phyloP scores from a whole-genome alignment of 2,797 vertebrate species.

The Melanotaenia pygmaea region DNA sequence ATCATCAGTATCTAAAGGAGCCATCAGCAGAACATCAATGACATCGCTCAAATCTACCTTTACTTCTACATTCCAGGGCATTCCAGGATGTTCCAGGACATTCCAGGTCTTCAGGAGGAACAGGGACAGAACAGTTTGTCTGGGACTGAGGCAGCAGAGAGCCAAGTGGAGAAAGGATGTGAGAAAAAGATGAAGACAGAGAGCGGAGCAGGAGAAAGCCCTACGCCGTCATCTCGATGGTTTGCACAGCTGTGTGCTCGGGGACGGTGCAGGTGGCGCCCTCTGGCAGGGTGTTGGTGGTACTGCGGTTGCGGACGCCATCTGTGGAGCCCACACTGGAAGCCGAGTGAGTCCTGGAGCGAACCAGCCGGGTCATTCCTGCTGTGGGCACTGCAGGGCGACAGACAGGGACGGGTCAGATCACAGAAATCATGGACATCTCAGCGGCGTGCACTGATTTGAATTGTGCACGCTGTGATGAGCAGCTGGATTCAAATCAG shows the following conservation, averaged over 20 bases:
- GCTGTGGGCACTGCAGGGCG: conserved; percentile 87
- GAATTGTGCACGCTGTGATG: conserved; percentile 26
- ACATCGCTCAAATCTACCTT: not conserved
- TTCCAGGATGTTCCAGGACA: not conserved
- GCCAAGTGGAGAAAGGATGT: not conserved
- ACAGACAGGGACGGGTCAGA: not conserved
- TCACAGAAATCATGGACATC: not conserved
- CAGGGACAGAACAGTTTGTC: conserved; percentile 1
- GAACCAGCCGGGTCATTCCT: conserved; percentile 91
- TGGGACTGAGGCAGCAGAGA: too few species aligned
- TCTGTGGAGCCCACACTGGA: conserved; percentile 90
- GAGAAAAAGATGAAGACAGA: not conserved
- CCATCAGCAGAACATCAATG: conserved; percentile 5
- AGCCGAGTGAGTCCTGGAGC: conserved; percentile 91
- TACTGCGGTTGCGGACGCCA: conserved; percentile 83
- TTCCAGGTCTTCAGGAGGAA: conserved; percentile 17
- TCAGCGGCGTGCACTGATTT: conserved; percentile 8
- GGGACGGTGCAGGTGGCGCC: conserved; percentile 77
- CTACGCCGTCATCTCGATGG: conserved; percentile 91
- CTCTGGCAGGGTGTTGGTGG: conserved; percentile 83
- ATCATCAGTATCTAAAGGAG: not conserved
- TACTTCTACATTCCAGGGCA: not conserved
- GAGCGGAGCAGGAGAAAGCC: not conserved
- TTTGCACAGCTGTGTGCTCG: conserved; percentile 80
- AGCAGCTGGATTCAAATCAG: conserved; percentile 56